Evolutionary conservation across 2,888 invertebrate genomes (phyloP), one percentile per base, ranked within the genome.

Genomic region (Drosophila fulvimacula): DNA sequence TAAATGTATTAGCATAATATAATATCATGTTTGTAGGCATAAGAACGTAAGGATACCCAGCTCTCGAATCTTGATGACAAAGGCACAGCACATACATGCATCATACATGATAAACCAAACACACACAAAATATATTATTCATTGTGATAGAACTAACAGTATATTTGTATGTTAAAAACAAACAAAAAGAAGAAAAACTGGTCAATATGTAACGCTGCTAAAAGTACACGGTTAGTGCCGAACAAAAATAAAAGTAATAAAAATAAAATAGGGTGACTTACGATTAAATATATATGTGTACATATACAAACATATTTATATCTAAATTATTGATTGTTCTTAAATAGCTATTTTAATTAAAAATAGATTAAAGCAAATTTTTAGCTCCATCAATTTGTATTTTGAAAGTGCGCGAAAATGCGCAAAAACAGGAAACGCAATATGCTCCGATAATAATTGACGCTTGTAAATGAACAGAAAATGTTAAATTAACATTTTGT

Each of bases 131-230:
- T 63, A 76, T 70, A 70, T 70, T 85, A 83, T 79, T 88, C 79
- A 82, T 82, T 82, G 82, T 82, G 82, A 82, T 82, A 82, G 61
- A 82, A 85, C 52, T 72, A 84, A 84, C 85, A 88, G 85, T 85
- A 82, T 87, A 65, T 69, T 78, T 78, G 67, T 81, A 84, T 87
- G 73, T 78, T 76, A n/a, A 53, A 78, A 73, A 69, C 52, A 52
- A 61, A 42, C 44, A 44, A 44, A 44, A 42, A 42, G 6, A 10
- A 10, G 17, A 5, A 11, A 69, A 48, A 58, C 38, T 58, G 44
- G 36, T 64, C 56, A 52, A 53, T 39, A 44, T 53, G 42, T 59
- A 53, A 57, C 51, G 17, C 49, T 65, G 51, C 57, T 65, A 55
- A 58, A 61, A 76, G 21, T 65, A 46, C 32, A 64, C 57, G 49